phyloP scores from a whole-genome alignment of 2,888 invertebrate species.

The Coelinius sp. region DNA sequence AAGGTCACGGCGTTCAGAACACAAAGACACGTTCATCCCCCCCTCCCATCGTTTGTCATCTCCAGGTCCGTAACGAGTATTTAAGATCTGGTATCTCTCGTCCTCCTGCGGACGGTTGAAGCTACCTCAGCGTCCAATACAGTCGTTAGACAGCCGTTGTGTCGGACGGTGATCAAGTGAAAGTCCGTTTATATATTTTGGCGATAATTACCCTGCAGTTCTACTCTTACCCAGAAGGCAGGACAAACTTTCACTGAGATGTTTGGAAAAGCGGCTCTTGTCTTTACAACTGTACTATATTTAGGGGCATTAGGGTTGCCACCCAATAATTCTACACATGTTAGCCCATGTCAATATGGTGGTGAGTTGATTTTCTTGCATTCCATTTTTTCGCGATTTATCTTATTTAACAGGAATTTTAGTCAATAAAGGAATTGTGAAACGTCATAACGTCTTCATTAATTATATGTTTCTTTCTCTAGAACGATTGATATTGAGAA shows the following conservation, averaged over 20 bases:
- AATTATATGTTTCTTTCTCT: no score
- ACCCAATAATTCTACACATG: conserved; percentile 54
- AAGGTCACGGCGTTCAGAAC: background rate
- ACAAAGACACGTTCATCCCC: background rate
- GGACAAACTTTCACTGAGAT: conserved; percentile 57
- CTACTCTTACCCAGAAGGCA: conserved; percentile 6
- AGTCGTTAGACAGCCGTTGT: conserved; percentile 4
- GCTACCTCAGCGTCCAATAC: background rate
- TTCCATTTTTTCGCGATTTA: background rate
- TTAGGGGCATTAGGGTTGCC: conserved; percentile 46
- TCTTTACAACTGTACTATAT: conserved; percentile 54
- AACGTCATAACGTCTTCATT: no score
- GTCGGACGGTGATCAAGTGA: background rate
- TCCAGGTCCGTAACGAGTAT: background rate
- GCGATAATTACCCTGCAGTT: conserved; percentile 12
- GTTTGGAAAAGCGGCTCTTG: conserved; percentile 57
- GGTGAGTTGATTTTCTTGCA: conserved; percentile 45
- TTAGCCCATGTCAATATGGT: conserved; percentile 53
- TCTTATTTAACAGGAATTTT: no score
- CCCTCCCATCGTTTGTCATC: background rate
- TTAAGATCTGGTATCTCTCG: background rate
- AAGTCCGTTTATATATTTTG: background rate
- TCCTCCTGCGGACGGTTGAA: background rate
- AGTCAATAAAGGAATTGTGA: no score
- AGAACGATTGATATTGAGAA: no score